Conservation (phyloP, 2,888 invertebrate species). For the Drosophila mimica region DNA sequence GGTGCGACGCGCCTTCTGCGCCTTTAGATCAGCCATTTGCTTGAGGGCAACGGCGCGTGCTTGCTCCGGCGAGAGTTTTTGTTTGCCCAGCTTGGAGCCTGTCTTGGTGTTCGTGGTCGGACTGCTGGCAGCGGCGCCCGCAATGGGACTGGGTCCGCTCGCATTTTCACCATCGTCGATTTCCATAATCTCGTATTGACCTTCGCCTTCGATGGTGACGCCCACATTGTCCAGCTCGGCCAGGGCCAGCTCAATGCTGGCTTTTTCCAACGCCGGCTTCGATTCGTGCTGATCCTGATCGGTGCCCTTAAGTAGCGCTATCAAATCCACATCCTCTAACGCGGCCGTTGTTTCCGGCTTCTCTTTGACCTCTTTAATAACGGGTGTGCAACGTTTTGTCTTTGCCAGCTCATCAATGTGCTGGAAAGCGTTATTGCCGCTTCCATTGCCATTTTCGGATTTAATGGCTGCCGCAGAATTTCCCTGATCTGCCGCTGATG, state of each 20-base stretch:
- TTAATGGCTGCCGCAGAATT: slow-evolving; percentile 6
- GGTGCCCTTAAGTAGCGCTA: slow-evolving; percentile 86
- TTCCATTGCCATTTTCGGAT: slow-evolving; percentile 36
- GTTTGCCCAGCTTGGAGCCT: slow-evolving; percentile 36
- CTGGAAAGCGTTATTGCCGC: slow-evolving; percentile 2
- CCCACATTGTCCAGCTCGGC: slow-evolving; percentile 69
- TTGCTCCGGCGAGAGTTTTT: slow-evolving; percentile 75
- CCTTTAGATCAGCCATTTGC: slow-evolving; percentile 78
- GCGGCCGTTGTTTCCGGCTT: slow-evolving; percentile 25
- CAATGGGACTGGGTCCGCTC: slow-evolving; percentile 23
- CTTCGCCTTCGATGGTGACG: slow-evolving; percentile 84
- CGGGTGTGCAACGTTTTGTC: slow-evolving; percentile 17
- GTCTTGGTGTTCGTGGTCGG: slow-evolving; percentile 6
- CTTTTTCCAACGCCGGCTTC: slow-evolving; percentile 17
- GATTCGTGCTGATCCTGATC: slow-evolving; percentile 84
- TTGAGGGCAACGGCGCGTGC: slow-evolving; percentile 83
- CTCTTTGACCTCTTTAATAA: slow-evolving; percentile 13
- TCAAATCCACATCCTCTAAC: slow-evolving; percentile 83
- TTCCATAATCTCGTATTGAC: slow-evolving; percentile 83
- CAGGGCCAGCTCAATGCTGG: slow-evolving; percentile 53
- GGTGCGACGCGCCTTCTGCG: slow-evolving; percentile 63
- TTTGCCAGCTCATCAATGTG: slow-evolving; percentile 22
- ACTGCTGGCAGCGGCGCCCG: slow-evolving; percentile 3
- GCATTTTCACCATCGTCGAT: slow-evolving; percentile 72
- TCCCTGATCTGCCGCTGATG: not conserved